phyloP scores from a whole-genome alignment of 2,113 vertebrate species.

The Burhinus bistriatus region DNA sequence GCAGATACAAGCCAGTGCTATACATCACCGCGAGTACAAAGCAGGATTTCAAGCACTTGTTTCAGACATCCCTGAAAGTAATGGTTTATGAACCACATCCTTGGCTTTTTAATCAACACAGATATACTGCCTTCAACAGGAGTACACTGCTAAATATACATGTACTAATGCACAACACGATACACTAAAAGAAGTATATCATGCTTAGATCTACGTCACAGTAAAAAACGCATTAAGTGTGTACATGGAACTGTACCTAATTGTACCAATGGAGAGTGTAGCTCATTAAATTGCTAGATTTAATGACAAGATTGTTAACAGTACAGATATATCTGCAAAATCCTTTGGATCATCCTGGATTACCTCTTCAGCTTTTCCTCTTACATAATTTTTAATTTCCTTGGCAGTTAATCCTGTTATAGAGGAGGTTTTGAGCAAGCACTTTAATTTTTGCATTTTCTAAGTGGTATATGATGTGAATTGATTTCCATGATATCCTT shows the following conservation, averaged over 20 bases:
- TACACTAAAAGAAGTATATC: not conserved
- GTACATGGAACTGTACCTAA: not conserved
- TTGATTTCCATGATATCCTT: conserved; percentile 20
- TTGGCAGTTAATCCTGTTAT: conserved; percentile 39
- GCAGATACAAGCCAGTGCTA: not conserved
- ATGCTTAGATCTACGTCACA: not conserved
- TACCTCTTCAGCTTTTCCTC: conserved; percentile 39
- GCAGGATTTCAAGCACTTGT: not conserved
- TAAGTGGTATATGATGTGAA: not conserved
- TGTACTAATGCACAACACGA: not conserved
- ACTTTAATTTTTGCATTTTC: conserved; percentile 24
- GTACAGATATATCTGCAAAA: conserved; percentile 31
- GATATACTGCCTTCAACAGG: not conserved
- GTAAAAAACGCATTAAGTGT: fast-evolving
- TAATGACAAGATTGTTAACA: conserved; percentile 44
- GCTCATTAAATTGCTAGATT: conserved; percentile 29
- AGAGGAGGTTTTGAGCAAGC: conserved; percentile 14
- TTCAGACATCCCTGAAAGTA: not conserved
- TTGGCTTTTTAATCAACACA: not conserved
- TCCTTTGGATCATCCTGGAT: conserved; percentile 57
- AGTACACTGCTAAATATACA: not conserved
- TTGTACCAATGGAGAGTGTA: not conserved
- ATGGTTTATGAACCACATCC: not conserved
- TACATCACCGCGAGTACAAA: not conserved
- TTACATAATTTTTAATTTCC: conserved; percentile 58